A percentile compares a stretch with the other conserved stretches of the same genome.
Evolutionary conservation across 2,888 invertebrate species (phyloP).

Genomic region (Phania funesta): DNA sequence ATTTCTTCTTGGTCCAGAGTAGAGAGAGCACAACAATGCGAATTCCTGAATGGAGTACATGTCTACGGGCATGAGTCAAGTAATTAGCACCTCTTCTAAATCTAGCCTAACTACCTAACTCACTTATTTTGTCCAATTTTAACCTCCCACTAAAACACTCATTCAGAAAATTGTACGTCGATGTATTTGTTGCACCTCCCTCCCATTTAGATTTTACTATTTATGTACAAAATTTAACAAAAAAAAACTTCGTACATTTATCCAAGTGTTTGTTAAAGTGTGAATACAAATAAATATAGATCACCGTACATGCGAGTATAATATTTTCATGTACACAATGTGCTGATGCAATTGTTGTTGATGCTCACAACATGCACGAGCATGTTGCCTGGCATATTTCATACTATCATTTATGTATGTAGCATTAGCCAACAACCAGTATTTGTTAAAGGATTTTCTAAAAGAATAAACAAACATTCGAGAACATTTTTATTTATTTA

Average conservation of each 20-base stretch:
- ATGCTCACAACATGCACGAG: slow-evolving; percentile 7
- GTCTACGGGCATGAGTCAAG: no score
- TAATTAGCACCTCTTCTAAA: no score
- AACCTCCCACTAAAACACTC: no score
- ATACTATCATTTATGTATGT: slow-evolving; percentile 7
- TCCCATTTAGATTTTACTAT: not conserved
- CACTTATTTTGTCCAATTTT: no score
- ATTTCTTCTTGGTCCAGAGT: no score
- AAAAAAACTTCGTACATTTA: not conserved
- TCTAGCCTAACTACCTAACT: no score
- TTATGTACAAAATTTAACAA: not conserved
- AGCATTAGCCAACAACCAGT: slow-evolving; percentile 17
- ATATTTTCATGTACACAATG: not conserved
- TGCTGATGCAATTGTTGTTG: not conserved
- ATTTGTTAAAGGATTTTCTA: slow-evolving; percentile 49
- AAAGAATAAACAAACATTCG: slow-evolving; percentile 55
- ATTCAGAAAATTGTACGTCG: no score
- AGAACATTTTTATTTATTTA: slow-evolving; percentile 44
- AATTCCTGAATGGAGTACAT: no score
- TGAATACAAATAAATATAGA: slow-evolving; percentile 24
- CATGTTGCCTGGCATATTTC: slow-evolving; percentile 15
- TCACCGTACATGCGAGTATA: not conserved
- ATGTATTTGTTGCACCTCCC: not conserved
- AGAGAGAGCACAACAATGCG: no score
- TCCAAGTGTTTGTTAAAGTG: slow-evolving; percentile 3